Percentiles rank a stretch among this genome's conserved stretches.
Conservation (phyloP, 2,888 invertebrate genomes). For the Habroteleia sp. region DNA sequence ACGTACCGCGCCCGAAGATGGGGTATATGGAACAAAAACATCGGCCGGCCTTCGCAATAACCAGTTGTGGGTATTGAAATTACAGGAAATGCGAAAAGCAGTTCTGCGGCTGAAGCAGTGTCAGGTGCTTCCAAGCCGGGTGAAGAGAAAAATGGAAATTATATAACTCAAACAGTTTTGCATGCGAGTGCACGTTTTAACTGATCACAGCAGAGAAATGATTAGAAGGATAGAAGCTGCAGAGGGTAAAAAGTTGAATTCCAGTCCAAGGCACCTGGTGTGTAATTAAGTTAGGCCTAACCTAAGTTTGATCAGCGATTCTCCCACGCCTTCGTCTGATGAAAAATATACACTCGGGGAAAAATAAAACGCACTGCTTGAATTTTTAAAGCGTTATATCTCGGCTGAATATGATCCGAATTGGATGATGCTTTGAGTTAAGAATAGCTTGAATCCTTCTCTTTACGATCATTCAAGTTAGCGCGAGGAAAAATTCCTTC, state of each 20-base stretch:
- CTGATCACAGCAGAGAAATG: not conserved
- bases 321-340: not conserved
- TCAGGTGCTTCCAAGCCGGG: slow-evolving; percentile 13
- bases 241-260: not conserved
- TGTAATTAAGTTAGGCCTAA: slow-evolving; percentile 6
- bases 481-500: too few relatives aligned
- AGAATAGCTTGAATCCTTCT: too few relatives aligned
- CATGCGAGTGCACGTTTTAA: slow-evolving; percentile 3
- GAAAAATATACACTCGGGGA: not conserved
- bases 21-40: slow-evolving; percentile 33
- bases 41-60: slow-evolving; percentile 41
- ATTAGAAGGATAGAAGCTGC: not conserved
- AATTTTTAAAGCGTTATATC: too few relatives aligned
- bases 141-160: slow-evolving; percentile 24
- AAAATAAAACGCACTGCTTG: too few relatives aligned
- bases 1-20: slow-evolving; percentile 8
- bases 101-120: slow-evolving; percentile 27
- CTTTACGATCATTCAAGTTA: too few relatives aligned
- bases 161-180: slow-evolving; percentile 37
- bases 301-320: not conserved
- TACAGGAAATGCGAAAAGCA: slow-evolving; percentile 50
- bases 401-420: too few relatives aligned
- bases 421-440: too few relatives aligned
- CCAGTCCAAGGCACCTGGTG: not conserved
- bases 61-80: slow-evolving; percentile 49